Evolutionary conservation across 2,888 invertebrate species (phyloP), one percentile per base, ranked within the genome.

Genomic region (Maniola hyperantus): DNA sequence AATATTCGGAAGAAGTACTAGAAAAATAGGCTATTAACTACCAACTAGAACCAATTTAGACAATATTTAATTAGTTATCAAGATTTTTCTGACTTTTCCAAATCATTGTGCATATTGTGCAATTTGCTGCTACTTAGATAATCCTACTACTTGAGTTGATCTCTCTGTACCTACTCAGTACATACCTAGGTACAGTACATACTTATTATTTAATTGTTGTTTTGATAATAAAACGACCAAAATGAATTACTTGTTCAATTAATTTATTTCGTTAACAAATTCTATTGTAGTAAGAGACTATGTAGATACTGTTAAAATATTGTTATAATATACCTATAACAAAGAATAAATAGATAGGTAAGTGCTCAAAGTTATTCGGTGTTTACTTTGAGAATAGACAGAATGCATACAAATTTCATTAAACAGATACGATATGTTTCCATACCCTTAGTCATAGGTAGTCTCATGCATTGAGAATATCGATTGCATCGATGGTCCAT

Each of bases 261-360:
- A 26, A 61, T 61, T 61, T 61, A 61, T 61, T 61, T 61, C 51
- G 13, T 39, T 61, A 61, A 61, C 61, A 51, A 61, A 61, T n/a
- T n/a, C 57, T 55, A 57, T 57, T 57, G 20, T 57, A 20, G 42
- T 42, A 42, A n/a, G 57, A 57, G 57, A 57, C 57, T 54, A 34
- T 36, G 34, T 26, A 33, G 51, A 26, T 54, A 55, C 39, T 20
- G 20, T 39, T 42, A 55, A 13, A 13, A 20, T 20, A 46, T 44
- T 36, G 10, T 55, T 36, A 55, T 0, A 53, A 10, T 53, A 18
- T 11, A 13, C 13, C 36, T 20, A 20, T 34, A 13, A 26, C 33
- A 26, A 13, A 2, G 6, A 34, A 15, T 39, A n/a, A n/a, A 55
- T 15, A 46, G 46, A 59, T 46, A 59, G 7, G 33, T 10, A 58